Base-by-base conservation (phyloP, 2,113 vertebrate species). In the Poicephalus meyeri region DNA sequence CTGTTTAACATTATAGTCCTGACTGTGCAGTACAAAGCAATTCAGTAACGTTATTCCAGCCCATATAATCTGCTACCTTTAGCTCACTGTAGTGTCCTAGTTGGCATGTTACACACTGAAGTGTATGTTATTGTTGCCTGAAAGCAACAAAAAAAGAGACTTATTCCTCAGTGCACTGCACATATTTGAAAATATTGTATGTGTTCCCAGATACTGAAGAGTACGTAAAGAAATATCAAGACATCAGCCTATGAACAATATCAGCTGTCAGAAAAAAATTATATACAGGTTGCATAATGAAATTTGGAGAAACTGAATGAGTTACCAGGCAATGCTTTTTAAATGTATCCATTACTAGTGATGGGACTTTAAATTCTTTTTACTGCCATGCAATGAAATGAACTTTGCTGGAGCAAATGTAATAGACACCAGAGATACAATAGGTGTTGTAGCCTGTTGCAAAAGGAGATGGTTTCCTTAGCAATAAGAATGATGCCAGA, bases 391-490 rank as follows among this genome's bases (percentile, higher is more conserved):
- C 76, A 83, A 49, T 58, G 68, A 92, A 91, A 88, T 86, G 63
- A 88, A 80, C 76, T 80, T 60, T 74, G 44, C 63, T 83, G 64
- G 33, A 90, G 86, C 12, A 90, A 92, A 93, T 66, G 64, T 37
- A 83, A 83, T 42, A 88, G 79, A 53, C 64, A 83, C 19, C 39
- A 46, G 76, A 90, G 85, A 46, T 80, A 33, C n/a, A 94, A 76
- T 58, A 80, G 79, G 21, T 61, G 47, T n/a, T 88, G 44, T 61
- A 46, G 53, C 31, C 60, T 90, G 46, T 74, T 92, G 60, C 0
- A 2, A 80, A 91, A 94, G 55, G 69, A 88, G 64, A 83, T 90
- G 64, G 88, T 95, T 95, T 95, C 90, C 56, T 69, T 94, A 93
- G 79, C 82, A 93, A 84, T 95, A 77, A 90, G 64, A 89, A 70